Evolutionary conservation across 2,888 invertebrate species (phyloP), one percentile per base, ranked within the genome.

Genomic region (Ditylenchus weischeri): DNA sequence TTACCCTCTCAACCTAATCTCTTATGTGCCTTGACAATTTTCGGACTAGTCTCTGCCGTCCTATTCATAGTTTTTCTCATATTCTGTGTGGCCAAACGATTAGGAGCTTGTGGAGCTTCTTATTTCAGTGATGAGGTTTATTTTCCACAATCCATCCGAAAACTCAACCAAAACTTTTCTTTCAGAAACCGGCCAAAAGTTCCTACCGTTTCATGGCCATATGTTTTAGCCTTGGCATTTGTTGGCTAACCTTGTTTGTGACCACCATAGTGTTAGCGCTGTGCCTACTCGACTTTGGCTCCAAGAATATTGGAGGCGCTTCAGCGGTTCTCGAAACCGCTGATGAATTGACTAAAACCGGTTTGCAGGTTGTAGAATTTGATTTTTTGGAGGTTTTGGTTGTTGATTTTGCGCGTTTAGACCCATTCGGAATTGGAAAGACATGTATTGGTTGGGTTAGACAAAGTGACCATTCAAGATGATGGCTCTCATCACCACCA

Each of bases 1-100:
- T n/a, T 59, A 11, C 59, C 59, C 6, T 35, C 59, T 15, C 59
- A 59, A 11, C 59, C 59, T 15, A 59, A 59, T 38, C 36, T 59
- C 21, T 38, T 59, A 23, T 59, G 59, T 21, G 23, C 59, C 15
- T 38, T 59, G 59, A 59, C 59, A 1, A 59, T 59, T 35, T 36
- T 59, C 13, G 59, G 59, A 19, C 38, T 59, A 13, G 19, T 59
- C 19, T 59, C 59, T 29, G 35, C 38, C 59, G n/a, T 59, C 21
- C 21, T 38, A 11, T 36, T 59, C 23, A 19, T 38, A 19, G 21
- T 59, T 38, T 59, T 59, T 36, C 59, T 59, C 2, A 19, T 59
- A 21, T 23, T 8, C 8, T 23, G 21, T 36, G 35, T 59, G 19
- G 59, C 59, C 19, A 59, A 38, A 36, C 23, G 35, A 3, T 10